Conservation (phyloP, 2,888 invertebrate species). For the Ommatoiulus sabulosus region DNA sequence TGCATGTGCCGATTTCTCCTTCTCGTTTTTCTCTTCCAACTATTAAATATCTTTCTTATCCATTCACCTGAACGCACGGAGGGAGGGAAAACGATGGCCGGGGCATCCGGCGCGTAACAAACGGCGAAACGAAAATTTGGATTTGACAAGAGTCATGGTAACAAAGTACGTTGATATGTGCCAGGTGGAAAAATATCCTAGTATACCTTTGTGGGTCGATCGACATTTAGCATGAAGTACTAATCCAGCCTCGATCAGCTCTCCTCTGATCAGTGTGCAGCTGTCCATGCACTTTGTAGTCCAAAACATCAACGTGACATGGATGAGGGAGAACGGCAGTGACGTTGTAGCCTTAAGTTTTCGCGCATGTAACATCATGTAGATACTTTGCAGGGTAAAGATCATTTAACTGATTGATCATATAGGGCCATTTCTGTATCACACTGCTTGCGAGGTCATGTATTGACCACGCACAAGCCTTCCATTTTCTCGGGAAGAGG, state of each 20-base stretch:
- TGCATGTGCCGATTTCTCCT: background rate
- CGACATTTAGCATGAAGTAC: background rate
- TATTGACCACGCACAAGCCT: background rate
- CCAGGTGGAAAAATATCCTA: conserved; percentile 43
- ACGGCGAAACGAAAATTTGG: background rate
- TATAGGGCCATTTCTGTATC: background rate
- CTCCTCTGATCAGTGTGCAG: background rate
- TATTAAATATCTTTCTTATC: background rate
- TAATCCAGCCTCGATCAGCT: background rate
- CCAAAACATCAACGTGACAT: background rate
- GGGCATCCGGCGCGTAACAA: background rate
- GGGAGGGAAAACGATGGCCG: background rate
- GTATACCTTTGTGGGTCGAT: conserved; percentile 37
- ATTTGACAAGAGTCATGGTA: background rate
- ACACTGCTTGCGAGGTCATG: background rate
- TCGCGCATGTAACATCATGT: background rate
- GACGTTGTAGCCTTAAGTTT: conserved; percentile 17
- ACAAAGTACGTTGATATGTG: background rate
- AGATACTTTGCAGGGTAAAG: background rate
- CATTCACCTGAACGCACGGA: background rate
- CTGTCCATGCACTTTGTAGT: background rate
- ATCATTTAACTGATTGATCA: background rate
- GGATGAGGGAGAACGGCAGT: conserved; percentile 41
- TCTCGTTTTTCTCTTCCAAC: background rate
- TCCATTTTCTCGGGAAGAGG: background rate